These are phyloP conservation scores for Sphaerophoria taeniata DNA, from an alignment of 2,888 invertebrate genomes.

Conservation along the genomic window DNA sequence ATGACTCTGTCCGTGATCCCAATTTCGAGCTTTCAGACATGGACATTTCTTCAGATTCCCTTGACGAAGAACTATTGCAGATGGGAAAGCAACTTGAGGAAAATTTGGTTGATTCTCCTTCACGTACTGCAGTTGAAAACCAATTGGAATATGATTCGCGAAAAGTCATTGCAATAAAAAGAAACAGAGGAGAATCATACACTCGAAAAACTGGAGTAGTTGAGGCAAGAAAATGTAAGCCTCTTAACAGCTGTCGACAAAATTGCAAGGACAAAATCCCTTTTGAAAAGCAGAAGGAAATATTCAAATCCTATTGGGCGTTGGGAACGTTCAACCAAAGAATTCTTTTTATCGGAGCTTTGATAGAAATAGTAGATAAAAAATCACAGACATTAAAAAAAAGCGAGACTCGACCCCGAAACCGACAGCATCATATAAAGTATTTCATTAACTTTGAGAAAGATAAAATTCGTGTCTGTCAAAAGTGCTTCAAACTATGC, in stretches of 20 bases:
- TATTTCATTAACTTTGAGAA: conserved; percentile 8
- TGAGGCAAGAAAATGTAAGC: conserved; percentile 39
- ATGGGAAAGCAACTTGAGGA: conserved; percentile 45
- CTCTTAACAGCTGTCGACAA: conserved; percentile 25
- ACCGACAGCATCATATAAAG: conserved; percentile 25
- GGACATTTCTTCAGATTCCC: conserved; percentile 37
- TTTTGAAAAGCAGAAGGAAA: conserved; percentile 36
- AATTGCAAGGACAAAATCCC: conserved; percentile 25
- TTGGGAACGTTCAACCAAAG: conserved; percentile 19
- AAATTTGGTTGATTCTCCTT: conserved; percentile 29
- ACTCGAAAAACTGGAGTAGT: conserved; percentile 38
- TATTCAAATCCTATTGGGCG: conserved; percentile 26
- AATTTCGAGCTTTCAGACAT: conserved; percentile 18
- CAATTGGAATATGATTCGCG: conserved; percentile 22
- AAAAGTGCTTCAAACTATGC: conserved; percentile 26
- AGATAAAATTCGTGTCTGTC: conserved; percentile 15
- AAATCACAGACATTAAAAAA: conserved; percentile 37
- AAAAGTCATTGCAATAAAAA: conserved; percentile 20
- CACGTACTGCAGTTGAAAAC: conserved; percentile 7
- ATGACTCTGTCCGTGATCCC: not conserved
- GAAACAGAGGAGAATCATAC: conserved; percentile 38
- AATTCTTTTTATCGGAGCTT: conserved; percentile 35
- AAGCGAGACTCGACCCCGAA: conserved; percentile 21
- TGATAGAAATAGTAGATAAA: conserved; percentile 36
- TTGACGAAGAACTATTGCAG: conserved; percentile 29